Evolutionary conservation across 1,140 invertebrate species (phyloP).

Genomic region (Brachionus manjavacas): DNA sequence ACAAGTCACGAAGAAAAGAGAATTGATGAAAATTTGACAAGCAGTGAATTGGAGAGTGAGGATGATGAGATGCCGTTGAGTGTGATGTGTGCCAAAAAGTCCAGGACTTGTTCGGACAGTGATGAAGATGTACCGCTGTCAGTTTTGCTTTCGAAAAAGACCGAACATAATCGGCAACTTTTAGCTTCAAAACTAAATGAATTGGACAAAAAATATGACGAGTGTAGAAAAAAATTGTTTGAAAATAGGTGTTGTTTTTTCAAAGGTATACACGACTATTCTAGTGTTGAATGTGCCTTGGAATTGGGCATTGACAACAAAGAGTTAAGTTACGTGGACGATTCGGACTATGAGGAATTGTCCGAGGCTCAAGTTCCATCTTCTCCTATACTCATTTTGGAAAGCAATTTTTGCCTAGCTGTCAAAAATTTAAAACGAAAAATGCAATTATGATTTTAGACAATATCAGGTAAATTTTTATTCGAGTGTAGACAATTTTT

Average conservation of each 20-base stretch:
- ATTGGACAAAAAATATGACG: background rate
- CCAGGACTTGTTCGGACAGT: background rate
- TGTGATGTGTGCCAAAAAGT: background rate
- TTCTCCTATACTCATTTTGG: background rate
- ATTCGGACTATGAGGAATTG: background rate
- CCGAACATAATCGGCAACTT: background rate
- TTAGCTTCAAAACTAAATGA: background rate
- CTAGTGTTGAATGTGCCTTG: background rate
- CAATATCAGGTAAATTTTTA: background rate
- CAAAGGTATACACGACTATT: background rate
- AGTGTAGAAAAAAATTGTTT: background rate
- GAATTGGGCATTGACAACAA: background rate
- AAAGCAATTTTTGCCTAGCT: background rate
- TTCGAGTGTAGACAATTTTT: background rate
- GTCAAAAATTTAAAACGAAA: conserved; percentile 8
- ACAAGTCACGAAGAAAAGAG: background rate
- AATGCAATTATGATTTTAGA: background rate
- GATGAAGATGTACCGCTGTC: background rate
- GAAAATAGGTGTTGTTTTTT: background rate
- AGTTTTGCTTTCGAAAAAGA: background rate
- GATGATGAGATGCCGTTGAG: background rate
- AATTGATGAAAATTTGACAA: background rate
- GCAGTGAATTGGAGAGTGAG: background rate
- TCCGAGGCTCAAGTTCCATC: background rate
- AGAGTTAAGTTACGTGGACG: conserved; percentile 1